Conservation (phyloP, 2,888 invertebrate species). For the Tryphoninae sp. region DNA sequence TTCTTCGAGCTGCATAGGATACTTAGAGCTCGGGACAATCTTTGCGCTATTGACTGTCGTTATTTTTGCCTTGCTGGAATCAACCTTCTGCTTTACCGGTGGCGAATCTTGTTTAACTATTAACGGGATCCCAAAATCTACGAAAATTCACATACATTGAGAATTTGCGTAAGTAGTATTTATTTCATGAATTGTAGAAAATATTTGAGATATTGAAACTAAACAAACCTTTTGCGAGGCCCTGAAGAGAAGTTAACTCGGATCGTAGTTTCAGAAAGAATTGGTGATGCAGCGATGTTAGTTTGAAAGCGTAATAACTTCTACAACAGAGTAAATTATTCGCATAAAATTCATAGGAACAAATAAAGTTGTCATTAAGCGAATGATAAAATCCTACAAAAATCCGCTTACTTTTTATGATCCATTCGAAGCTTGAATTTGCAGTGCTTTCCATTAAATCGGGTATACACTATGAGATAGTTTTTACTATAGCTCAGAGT, state of each 20-base stretch:
- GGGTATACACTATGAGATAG: conserved; percentile 84
- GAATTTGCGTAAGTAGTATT: neutral
- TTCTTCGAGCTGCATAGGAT: conserved; percentile 82
- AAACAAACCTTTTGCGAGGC: conserved; percentile 77
- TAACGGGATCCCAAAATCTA: conserved; percentile 81
- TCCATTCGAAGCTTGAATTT: conserved; percentile 90
- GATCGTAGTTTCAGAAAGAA: conserved; percentile 88
- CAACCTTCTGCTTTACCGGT: conserved; percentile 71
- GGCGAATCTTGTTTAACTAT: conserved; percentile 72
- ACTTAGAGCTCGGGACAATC: conserved; percentile 60
- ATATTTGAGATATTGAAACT: neutral
- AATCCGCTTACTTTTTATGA: conserved; percentile 85
- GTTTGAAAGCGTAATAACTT: conserved; percentile 89
- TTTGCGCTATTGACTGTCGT: conserved; percentile 70
- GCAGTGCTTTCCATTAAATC: conserved; percentile 83
- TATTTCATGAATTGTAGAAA: neutral
- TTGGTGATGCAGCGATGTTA: conserved; percentile 90
- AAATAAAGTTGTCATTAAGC: neutral
- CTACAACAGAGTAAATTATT: conserved; percentile 78
- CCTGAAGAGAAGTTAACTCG: conserved; percentile 85
- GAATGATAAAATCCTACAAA: neutral
- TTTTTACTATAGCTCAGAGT: conserved; percentile 90
- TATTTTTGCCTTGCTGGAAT: conserved; percentile 75
- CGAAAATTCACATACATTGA: conserved; percentile 9
- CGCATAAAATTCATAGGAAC: neutral